Evolutionary conservation across 1,140 invertebrate genomes (phyloP), one percentile per base, ranked within the genome.

Genomic region (Anthonomus grandis): DNA sequence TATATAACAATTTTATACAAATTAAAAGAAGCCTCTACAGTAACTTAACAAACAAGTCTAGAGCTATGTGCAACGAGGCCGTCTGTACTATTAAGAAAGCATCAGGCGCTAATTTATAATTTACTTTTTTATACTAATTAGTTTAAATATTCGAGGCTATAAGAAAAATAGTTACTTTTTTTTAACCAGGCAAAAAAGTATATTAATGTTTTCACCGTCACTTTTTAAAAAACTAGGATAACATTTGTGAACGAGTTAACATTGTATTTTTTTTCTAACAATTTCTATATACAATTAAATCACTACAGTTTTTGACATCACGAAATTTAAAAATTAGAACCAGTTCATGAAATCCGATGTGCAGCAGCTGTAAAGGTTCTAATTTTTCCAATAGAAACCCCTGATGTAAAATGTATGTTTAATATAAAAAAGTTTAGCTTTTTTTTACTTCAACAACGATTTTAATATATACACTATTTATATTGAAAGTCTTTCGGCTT

Each of bases 41-140:
- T 68, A 59, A 65, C 67, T 67, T 63, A 67, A 71, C 68, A 66
- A 69, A 71, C 65, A 69, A 65, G 54, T 59, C 64, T 66, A 67
- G 51, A 63, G 62, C 58, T 69, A 63, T 70, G 64, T 68, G 70
- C 67, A 71, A 69, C 50, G 65, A 70, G 70, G 66, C 67, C 50
- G 49, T 57, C 46, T 59, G 25, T 57, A 59, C 49, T 47, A 64
- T 64, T 53, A 58, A 64, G 65, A 60, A 65, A 66, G 60, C 57
- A 49, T 63, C 63, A 69, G 64, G 62, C 66, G 67, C 64, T 57
- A 66, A 53, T 59, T 52, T 50, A 52, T 49, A 50, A n/a, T n/a
- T n/a, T n/a, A n/a, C n/a, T n/a, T n/a, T n/a, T n/a, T n/a, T n/a
- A n/a, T n/a, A n/a, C n/a, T n/a, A n/a, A n/a, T n/a, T n/a, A 59